Base-by-base conservation (phyloP, 2,888 invertebrate species). In the Oscheius sp. region DNA sequence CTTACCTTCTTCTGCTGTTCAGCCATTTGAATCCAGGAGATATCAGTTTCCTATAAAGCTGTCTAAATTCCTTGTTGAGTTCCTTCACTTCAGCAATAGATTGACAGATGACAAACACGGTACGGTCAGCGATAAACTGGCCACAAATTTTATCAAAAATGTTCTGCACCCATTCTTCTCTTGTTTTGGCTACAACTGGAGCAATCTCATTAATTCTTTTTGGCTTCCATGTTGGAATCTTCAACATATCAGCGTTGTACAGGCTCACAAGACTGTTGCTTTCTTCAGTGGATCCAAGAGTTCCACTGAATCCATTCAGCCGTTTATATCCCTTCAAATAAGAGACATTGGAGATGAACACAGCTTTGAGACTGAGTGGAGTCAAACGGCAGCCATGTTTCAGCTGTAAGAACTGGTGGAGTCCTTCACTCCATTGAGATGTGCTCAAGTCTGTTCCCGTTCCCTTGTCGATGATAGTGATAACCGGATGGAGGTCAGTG, bases 261-360 rank as follows among this genome's bases (percentile, higher is more conserved):
- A 33, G 22, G 32, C 32, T 4, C 63, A 57, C 33, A 8, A 74
- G 59, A n/a, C 44, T 69, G 9, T 54, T 26, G 12, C 69, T 63
- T 68, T 87, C 87, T 1, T 70, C 74, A 2, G 75, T 38, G 0
- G 83, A 84, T 0, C 87, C 87, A 3, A 87, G 71, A 0, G 87
- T 87, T 0, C 87, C 87, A 2, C 86, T 87, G 49, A 87, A 65
- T 0, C 88, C 88, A 68, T 82, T 85, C 14, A 87, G 63, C 0
- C 28, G 0, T 2, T 36, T 12, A 47, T 71, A 74, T 12, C 28
- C 22, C 26, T 63, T 54, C 0, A 74, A 30, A 44, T 77, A 86
- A 1, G 76, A 69, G 5, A 87, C 84, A 69, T 87, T 87, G 0
- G 87, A 87, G 26, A 87, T 84, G 68, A 86, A 87, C 66, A 85